Percentiles rank a stretch among this genome's conserved stretches.
Evolutionary conservation across 2,888 invertebrate genomes (phyloP).

Genomic region (Trissolcus japonicus): DNA sequence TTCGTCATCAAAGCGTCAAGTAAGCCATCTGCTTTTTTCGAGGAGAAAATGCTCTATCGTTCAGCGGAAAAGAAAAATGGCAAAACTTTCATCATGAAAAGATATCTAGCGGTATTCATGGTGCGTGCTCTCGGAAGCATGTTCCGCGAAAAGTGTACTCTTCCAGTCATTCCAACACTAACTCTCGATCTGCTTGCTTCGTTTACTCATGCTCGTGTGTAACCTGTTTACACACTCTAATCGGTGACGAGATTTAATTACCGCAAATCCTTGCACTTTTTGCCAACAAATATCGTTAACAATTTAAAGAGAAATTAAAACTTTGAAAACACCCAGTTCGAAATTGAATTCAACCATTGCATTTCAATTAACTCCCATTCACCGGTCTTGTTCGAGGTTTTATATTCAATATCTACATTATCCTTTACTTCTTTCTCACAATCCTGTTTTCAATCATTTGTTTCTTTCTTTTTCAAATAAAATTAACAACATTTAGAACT

Average conservation of each 20-base stretch:
- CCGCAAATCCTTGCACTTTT: slow-evolving; percentile 29
- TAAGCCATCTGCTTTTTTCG: slow-evolving; percentile 20
- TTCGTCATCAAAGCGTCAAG: slow-evolving; percentile 8
- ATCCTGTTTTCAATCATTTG: too few species aligned
- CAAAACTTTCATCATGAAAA: slow-evolving; percentile 50
- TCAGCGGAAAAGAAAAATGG: slow-evolving; percentile 32
- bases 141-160: slow-evolving; percentile 45
- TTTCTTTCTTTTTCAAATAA: too few species aligned
- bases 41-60: slow-evolving; percentile 31
- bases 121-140: slow-evolving; percentile 49
- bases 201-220: slow-evolving; percentile 41
- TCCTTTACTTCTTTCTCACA: too few species aligned
- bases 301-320: not conserved
- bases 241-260: slow-evolving; percentile 49
- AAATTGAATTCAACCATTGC: too few species aligned
- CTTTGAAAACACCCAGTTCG: too few species aligned
- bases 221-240: slow-evolving; percentile 46
- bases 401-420: too few species aligned
- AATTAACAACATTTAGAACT: too few species aligned
- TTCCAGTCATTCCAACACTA: slow-evolving; percentile 25
- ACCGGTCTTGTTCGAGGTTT: too few species aligned
- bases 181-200: slow-evolving; percentile 44
- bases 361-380: too few species aligned
- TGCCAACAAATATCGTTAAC: not conserved
- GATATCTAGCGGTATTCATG: slow-evolving; percentile 56